Conservation (phyloP, 1,140 invertebrate species). For the Aleiodes sp. region DNA sequence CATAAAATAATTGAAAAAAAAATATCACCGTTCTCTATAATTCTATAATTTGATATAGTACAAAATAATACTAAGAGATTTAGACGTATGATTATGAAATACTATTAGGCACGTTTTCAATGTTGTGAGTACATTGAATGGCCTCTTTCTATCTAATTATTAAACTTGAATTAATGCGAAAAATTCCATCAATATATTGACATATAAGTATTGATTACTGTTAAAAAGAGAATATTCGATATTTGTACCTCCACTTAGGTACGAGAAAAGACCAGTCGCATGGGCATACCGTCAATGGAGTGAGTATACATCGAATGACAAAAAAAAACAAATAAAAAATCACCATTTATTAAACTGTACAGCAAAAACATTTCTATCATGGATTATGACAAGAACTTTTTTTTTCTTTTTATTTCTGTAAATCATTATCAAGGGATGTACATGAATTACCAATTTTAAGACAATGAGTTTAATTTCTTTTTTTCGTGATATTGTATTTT, state of each 20-base stretch:
- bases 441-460: not conserved
- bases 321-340: conserved; percentile 4
- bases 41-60: not conserved
- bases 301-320: conserved; percentile 16
- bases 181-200: not conserved
- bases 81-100: conserved; percentile 37
- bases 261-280: not conserved
- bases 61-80: conserved; percentile 22
- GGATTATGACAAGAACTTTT: conserved; percentile 1
- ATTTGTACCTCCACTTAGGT: conserved; percentile 9
- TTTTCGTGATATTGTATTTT: conserved; percentile 56
- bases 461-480: not conserved
- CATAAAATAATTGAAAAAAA: conserved; percentile 10
- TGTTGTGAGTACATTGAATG: conserved; percentile 64
- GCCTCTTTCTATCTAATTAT: conserved; percentile 45
- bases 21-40: not conserved
- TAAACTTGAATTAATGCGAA: conserved; percentile 16
- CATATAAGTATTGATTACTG: not conserved
- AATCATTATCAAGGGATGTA: not conserved
- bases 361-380: not conserved
- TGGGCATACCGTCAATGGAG: conserved; percentile 1
- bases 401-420: not conserved
- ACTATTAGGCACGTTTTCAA: conserved; percentile 57
- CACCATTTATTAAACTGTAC: conserved; percentile 11
- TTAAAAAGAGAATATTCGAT: not conserved